Percentiles rank a stretch among this genome's conserved stretches.
Conservation (phyloP, 1,140 invertebrate species). For the Neotoxoptera formosana region DNA sequence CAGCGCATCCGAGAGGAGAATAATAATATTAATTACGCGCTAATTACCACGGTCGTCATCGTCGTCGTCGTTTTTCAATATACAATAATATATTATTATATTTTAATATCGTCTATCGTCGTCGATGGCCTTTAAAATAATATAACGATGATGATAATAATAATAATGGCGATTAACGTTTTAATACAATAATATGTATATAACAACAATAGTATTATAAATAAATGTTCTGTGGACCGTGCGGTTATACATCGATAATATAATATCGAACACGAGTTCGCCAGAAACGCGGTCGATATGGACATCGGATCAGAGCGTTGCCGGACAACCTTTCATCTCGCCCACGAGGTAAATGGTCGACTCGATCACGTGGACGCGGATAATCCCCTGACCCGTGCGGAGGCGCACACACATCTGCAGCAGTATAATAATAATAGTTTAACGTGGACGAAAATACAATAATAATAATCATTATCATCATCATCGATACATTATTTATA, state of each 20-base stretch:
- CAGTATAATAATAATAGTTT: background rate
- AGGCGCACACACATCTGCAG: background rate
- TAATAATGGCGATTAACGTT: no score
- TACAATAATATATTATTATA: no score
- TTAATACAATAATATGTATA: no score
- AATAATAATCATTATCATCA: background rate
- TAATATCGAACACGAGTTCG: background rate
- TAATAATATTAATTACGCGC: background rate
- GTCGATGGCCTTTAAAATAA: background rate
- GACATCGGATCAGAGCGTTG: background rate
- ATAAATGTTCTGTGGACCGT: background rate
- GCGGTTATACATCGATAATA: no score
- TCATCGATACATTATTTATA: no score
- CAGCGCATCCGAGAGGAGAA: no score
- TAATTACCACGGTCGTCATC: background rate
- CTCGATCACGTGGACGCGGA: conserved; percentile 34
- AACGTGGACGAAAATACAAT: conserved; percentile 3
- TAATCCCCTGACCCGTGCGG: conserved; percentile 20
- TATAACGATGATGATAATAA: background rate
- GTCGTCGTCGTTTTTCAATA: background rate
- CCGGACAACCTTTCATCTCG: conserved; percentile 38
- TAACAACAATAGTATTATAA: background rate
- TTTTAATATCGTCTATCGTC: background rate
- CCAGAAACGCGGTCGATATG: background rate
- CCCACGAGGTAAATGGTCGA: background rate